Base-by-base conservation (phyloP, 2,797 vertebrate genomes). In the Hemibagrus guttatus region DNA sequence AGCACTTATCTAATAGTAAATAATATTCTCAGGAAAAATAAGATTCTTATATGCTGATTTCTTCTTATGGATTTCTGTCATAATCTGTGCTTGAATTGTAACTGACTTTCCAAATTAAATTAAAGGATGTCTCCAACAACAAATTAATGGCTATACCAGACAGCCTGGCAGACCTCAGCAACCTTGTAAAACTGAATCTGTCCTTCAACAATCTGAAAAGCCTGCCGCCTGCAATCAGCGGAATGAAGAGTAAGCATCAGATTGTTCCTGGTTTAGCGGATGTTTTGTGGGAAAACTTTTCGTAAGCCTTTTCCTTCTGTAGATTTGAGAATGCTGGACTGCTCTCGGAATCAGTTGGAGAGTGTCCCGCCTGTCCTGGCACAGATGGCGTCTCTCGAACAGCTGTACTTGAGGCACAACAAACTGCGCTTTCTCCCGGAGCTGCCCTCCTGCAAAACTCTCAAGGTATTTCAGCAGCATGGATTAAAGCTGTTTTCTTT, bases 61-160 rank as follows among this genome's bases (percentile, higher is more conserved):
- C 52, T 63, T 49, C 28, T 28, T 42, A 19, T 61, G 1, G 14
- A 54, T 1, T 14, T 26, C 13, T 54, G 46, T 52, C 16, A 39
- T 63, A 17, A 3, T 80, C 56, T 49, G 1, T 61, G 6, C n/a
- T 81, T 39, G 31, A 46, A 71, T 49, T 13, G 9, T 66, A 31
- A 66, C 42, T 52, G 58, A 6, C 4, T 23, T 54, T 66, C 14
- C 8, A 68, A 54, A 82, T 52, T 39, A 54, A 81, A 64, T 59
- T 49, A 49, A 85, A 97, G 97, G 96, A 97, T 89, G 89, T 97
- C 87, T 97, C 96, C 83, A 95, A 94, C 91, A 97, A 97, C 84
- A 91, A 63, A 76, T 94, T 97, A 69, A 87, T 87, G 83, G 88
- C 85, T 83, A 66, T 97, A 87, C 96, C 97, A 74, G 85, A 92